Evolutionary conservation across 2,113 vertebrate species (phyloP).

Genomic region (Zapus hudsonius): DNA sequence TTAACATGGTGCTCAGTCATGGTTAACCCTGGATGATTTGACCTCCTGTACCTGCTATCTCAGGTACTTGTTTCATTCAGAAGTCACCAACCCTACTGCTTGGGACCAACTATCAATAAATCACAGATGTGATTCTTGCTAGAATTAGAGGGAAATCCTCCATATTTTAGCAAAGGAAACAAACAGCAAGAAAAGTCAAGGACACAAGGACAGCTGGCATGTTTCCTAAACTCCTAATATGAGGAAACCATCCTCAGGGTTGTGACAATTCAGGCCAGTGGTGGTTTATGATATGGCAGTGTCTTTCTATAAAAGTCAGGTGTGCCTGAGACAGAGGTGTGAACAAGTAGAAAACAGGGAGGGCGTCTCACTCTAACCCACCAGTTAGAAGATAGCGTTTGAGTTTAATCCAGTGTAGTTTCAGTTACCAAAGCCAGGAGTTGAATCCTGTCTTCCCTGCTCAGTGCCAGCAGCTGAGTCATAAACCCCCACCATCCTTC

Average conservation of each 20-base stretch:
- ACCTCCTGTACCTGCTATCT: background rate
- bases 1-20: background rate
- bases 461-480: background rate
- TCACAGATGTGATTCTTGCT: background rate
- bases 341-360: too few relatives aligned
- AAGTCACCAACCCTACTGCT: background rate
- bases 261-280: background rate
- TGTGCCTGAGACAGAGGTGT: background rate
- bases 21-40: background rate
- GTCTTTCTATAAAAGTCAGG: background rate
- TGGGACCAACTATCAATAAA: background rate
- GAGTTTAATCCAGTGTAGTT: background rate
- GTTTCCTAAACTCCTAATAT: background rate
- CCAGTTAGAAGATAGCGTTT: background rate
- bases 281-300: background rate
- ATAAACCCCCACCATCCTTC: background rate
- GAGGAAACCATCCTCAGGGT: background rate
- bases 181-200: background rate
- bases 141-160: background rate
- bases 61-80: background rate
- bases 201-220: background rate
- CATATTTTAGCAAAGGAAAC: background rate
- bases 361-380: background rate
- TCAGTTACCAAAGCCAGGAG: background rate
- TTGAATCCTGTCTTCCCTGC: background rate